Conservation (phyloP, 2,113 vertebrate species). For the Mus spicilegus region DNA sequence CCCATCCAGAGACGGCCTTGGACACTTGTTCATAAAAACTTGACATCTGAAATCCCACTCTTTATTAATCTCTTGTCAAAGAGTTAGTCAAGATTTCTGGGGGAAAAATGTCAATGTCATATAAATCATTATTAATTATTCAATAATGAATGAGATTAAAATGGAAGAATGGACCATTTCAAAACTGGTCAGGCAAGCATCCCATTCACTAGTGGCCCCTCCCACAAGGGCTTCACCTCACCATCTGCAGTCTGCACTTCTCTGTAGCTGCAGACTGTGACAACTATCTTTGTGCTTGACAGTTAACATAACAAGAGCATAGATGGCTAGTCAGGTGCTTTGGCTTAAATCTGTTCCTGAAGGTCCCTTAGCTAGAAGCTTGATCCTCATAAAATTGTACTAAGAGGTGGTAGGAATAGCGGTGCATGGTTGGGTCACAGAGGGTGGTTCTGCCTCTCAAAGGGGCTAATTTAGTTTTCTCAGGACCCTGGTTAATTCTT, state of each 20-base stretch:
- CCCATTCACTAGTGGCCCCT: neutral
- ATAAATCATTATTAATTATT: constrained; percentile 84
- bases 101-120: constrained; percentile 78
- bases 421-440: neutral
- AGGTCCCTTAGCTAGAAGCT: neutral
- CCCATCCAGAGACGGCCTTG: constrained; percentile 87
- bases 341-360: neutral
- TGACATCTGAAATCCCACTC: constrained; percentile 86
- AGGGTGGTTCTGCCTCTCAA: neutral
- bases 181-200: neutral
- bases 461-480: neutral
- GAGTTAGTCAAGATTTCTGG: constrained; percentile 80
- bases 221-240: neutral
- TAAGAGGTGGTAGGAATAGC: neutral
- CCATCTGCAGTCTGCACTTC: neutral
- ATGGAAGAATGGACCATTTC: neutral
- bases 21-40: constrained; percentile 84
- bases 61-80: constrained; percentile 82
- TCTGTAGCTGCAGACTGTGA: too few relatives aligned
- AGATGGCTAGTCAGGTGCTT: neutral
- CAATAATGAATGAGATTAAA: constrained; percentile 57
- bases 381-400: neutral
- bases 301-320: neutral
- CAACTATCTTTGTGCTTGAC: neutral
- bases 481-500: neutral